Evolutionary conservation across 2,888 invertebrate species (phyloP).

Genomic region (Hartigia nigra): DNA sequence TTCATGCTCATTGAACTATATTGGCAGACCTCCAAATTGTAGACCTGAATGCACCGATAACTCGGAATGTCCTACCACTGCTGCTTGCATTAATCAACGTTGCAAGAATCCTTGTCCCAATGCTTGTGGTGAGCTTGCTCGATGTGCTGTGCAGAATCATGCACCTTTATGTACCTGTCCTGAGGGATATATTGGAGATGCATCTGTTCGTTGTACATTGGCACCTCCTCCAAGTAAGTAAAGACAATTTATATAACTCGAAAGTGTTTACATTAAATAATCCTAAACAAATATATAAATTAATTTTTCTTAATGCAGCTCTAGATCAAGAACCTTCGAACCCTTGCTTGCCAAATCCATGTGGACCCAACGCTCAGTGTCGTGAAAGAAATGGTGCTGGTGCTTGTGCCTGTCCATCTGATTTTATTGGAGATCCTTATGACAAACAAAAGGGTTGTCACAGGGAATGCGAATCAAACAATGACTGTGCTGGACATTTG

Average conservation of each 20-base stretch:
- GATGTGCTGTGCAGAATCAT: constrained; percentile 88
- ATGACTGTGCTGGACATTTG: constrained; percentile 78
- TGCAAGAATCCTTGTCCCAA: constrained; percentile 88
- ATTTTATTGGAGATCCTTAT: constrained; percentile 86
- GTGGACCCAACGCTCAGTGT: constrained; percentile 87
- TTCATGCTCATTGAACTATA: constrained; percentile 82
- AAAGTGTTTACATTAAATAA: neutral
- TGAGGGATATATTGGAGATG: constrained; percentile 85
- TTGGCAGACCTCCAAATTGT: constrained; percentile 88
- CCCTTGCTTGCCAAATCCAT: constrained; percentile 86
- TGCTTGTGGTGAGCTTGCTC: constrained; percentile 81
- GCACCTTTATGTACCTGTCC: constrained; percentile 84
- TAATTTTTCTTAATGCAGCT: neutral
- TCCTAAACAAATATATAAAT: neutral
- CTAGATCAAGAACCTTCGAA: constrained; percentile 64
- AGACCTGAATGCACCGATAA: constrained; percentile 85
- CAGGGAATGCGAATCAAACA: constrained; percentile 82
- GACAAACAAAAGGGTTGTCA: constrained; percentile 75
- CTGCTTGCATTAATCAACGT: constrained; percentile 83
- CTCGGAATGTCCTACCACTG: constrained; percentile 84
- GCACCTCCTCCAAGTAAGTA: constrained; percentile 58
- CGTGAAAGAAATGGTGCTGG: constrained; percentile 85
- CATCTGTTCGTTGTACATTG: constrained; percentile 70
- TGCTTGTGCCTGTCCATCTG: constrained; percentile 84
- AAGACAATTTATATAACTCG: neutral